These are phyloP conservation scores for Agrochola lota DNA, from an alignment of 2,888 invertebrate species.

Conservation along the genomic window DNA sequence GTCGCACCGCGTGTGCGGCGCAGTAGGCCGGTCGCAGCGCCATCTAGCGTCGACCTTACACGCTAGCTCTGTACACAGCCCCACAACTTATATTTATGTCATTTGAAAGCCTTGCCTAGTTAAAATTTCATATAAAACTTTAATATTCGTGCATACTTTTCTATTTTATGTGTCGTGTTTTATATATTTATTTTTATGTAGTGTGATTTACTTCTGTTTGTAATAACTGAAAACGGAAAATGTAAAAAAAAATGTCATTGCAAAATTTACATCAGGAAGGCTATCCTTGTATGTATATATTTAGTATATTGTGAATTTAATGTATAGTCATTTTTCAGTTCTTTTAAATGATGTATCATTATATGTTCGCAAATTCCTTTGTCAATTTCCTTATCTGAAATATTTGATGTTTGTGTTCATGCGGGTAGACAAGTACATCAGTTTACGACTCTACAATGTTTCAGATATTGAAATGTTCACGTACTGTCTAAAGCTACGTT, in stretches of 20 bases:
- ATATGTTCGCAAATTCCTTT: constrained; percentile 76
- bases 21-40: constrained; percentile 27
- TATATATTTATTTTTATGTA: constrained; percentile 87
- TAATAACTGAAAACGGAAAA: constrained; percentile 86
- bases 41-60: constrained; percentile 28
- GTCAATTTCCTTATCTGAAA: constrained; percentile 75
- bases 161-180: constrained; percentile 88
- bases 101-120: constrained; percentile 84
- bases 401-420: constrained; percentile 63
- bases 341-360: constrained; percentile 77
- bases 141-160: constrained; percentile 83
- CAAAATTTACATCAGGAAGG: constrained; percentile 83
- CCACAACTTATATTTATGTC: constrained; percentile 81
- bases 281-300: constrained; percentile 83
- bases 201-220: constrained; percentile 89
- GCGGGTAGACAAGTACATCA: constrained; percentile 59
- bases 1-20: constrained; percentile 26
- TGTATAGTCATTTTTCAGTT: constrained; percentile 84
- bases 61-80: constrained; percentile 68
- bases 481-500: constrained; percentile 76
- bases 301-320: constrained; percentile 86
- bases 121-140: constrained; percentile 81
- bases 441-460: constrained; percentile 65
- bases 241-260: constrained; percentile 83
- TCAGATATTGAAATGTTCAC: constrained; percentile 71